A percentile compares a stretch with the other conserved stretches of the same genome.
Conservation (phyloP, 2,888 invertebrate genomes). For the Drosophila robusta region DNA sequence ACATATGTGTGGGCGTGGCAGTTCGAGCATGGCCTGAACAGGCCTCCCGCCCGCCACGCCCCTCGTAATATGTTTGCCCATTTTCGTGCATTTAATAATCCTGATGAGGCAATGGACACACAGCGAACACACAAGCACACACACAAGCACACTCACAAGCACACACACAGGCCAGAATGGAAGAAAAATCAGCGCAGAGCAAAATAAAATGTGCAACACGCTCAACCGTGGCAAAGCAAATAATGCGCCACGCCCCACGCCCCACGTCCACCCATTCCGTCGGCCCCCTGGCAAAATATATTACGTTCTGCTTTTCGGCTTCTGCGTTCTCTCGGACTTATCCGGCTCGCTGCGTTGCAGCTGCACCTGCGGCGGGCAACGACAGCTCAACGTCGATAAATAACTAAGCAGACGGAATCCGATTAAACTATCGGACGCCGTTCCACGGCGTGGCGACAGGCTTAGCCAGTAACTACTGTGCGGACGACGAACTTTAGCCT, state of each 20-base stretch:
- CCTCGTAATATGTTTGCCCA: conserved; percentile 46
- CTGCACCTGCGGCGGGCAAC: conserved; percentile 2
- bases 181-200: background rate
- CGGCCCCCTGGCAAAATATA: background rate
- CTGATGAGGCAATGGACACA: conserved; percentile 41
- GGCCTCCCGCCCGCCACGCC: background rate
- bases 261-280: background rate
- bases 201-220: conserved; percentile 32
- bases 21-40: conserved; percentile 1
- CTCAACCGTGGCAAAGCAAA: conserved; percentile 29
- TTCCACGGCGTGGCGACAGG: background rate
- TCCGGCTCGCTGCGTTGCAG: background rate
- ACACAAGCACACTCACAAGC: background rate
- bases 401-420: conserved; percentile 21
- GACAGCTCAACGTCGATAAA: conserved; percentile 23
- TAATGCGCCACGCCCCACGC: background rate
- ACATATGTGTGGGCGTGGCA: conserved; percentile 17
- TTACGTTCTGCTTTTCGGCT: background rate
- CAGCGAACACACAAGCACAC: background rate
- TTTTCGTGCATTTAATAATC: conserved; percentile 48
- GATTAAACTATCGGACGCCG: conserved; percentile 24
- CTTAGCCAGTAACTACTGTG: background rate
- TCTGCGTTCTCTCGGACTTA: background rate
- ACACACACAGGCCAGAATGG: background rate
- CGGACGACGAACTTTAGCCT: too few species aligned